A percentile compares a stretch with the other conserved stretches of the same genome.
These are phyloP conservation scores for Saguinus midas DNA, from an alignment of 2,113 vertebrate species.

Conservation along the genomic window DNA sequence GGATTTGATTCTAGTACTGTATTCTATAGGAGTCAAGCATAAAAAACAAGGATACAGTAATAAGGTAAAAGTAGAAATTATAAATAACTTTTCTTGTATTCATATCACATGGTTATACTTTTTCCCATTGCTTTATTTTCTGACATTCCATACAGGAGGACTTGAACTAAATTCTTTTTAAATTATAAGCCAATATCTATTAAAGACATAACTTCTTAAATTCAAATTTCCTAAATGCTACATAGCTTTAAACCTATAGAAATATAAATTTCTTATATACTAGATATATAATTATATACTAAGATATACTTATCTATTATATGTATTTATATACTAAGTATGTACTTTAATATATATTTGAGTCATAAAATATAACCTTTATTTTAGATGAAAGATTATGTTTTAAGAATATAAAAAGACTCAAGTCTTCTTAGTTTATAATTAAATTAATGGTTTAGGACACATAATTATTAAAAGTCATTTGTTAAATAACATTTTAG, in stretches of 20 bases:
- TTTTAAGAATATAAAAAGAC: background rate
- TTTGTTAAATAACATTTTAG: slow-evolving; percentile 38
- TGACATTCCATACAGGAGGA: background rate
- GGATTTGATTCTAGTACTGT: slow-evolving; percentile 96
- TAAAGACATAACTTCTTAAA: background rate
- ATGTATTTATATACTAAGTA: background rate
- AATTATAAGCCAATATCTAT: background rate
- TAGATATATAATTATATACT: background rate
- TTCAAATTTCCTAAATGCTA: background rate
- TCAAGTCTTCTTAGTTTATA: background rate
- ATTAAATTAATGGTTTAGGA: slow-evolving; percentile 20
- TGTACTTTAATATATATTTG: background rate
- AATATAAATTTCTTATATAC: background rate
- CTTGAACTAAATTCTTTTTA: slow-evolving; percentile 24
- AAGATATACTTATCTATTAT: background rate
- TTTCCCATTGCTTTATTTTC: slow-evolving; percentile 10
- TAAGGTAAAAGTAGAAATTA: slow-evolving; percentile 88
- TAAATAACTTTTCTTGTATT: background rate
- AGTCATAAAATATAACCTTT: background rate
- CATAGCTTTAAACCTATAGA: background rate
- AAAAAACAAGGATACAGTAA: slow-evolving; percentile 98
- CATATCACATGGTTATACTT: background rate
- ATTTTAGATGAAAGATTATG: slow-evolving; percentile 21
- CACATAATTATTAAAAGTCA: background rate
- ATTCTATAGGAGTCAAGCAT: slow-evolving; percentile 97